Conservation (phyloP, 2,797 vertebrate species). For the Thunnus albacares region DNA sequence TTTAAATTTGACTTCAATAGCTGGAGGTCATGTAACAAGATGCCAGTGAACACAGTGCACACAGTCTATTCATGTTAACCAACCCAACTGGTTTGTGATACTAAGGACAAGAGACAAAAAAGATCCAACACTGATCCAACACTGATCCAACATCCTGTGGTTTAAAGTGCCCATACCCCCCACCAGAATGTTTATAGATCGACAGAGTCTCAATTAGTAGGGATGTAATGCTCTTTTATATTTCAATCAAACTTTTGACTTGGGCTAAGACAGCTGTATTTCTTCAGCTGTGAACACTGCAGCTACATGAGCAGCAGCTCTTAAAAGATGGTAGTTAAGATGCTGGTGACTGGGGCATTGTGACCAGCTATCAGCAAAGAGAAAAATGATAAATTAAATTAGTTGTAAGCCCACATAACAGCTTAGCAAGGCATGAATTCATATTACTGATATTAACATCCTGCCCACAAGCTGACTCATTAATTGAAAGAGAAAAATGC, state of each 20-base stretch:
- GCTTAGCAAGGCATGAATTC: constrained; percentile 9
- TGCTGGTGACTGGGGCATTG: not conserved
- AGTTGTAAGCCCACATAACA: not conserved
- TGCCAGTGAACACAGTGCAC: not conserved
- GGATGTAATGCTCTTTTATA: not conserved
- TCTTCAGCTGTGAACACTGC: constrained; percentile 2
- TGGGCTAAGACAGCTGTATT: not conserved
- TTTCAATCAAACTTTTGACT: not conserved
- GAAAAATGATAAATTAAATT: not conserved
- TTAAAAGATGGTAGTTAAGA: not conserved
- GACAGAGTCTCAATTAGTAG: not conserved
- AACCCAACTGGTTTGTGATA: not conserved
- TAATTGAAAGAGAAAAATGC: not conserved
- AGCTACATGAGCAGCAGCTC: not conserved
- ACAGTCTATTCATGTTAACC: not conserved
- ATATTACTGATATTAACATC: constrained; percentile 7
- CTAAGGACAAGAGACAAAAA: not conserved
- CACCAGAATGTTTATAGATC: not conserved
- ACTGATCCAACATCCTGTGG: not conserved
- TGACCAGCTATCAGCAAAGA: not conserved
- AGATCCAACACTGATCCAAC: not conserved
- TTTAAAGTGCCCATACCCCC: not conserved
- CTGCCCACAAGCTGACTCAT: constrained; percentile 4
- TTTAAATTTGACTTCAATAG: not conserved
- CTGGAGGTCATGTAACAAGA: not conserved